A percentile compares a stretch with the other conserved stretches of the same genome.
phyloP scores from a whole-genome alignment of 1,140 invertebrate genomes.

The Diorhabda elongata region DNA sequence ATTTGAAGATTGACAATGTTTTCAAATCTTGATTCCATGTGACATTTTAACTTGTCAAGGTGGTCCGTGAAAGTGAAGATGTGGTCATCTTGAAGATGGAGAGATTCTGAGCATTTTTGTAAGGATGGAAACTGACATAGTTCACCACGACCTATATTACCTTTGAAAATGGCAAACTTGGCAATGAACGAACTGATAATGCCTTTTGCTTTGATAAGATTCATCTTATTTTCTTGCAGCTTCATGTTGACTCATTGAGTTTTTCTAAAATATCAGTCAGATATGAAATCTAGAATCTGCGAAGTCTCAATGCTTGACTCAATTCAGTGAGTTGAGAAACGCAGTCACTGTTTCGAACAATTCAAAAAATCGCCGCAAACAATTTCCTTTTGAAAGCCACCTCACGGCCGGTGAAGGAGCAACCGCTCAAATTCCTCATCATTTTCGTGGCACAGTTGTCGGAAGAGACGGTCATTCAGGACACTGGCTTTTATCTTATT shows the following conservation, averaged over 20 bases:
- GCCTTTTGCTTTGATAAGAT: constrained; percentile 47
- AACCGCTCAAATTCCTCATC: constrained; percentile 43
- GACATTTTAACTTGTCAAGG: background rate
- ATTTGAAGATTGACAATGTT: background rate
- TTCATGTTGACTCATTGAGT: too few species aligned
- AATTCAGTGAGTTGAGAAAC: constrained; percentile 29
- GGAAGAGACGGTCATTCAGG: constrained; percentile 41
- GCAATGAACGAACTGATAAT: constrained; percentile 41
- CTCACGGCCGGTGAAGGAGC: constrained; percentile 41
- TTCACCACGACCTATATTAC: constrained; percentile 41
- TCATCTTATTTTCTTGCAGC: constrained; percentile 45
- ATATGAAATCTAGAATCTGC: background rate
- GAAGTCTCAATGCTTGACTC: too few species aligned
- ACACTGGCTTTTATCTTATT: constrained; percentile 32
- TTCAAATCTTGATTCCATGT: background rate
- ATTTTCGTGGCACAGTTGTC: constrained; percentile 41
- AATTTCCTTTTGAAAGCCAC: constrained; percentile 21
- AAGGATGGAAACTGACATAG: constrained; percentile 37
- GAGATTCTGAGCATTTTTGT: background rate
- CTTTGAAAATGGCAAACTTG: constrained; percentile 44
- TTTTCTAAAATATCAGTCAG: too few species aligned
- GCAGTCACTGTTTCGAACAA: constrained; percentile 15
- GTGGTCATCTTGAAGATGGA: background rate
- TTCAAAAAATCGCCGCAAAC: constrained; percentile 19
- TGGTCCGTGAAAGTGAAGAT: background rate